Base-by-base conservation (phyloP, 1,140 invertebrate species). In the Brachionus angularis region DNA sequence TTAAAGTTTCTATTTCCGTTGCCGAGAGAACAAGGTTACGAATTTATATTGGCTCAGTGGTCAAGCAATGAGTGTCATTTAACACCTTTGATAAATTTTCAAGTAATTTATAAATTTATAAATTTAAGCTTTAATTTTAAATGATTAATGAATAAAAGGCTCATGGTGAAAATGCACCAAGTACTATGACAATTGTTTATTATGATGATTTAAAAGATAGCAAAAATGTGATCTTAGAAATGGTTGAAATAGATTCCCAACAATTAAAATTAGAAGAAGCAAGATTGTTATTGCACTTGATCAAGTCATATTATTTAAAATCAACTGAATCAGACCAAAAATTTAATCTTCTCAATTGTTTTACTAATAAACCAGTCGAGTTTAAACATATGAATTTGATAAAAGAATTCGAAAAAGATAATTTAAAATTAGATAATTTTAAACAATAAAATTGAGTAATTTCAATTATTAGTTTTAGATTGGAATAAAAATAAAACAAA, bases 131-230 rank as follows among this genome's bases (percentile, higher is more conserved):
- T n/a, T n/a, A n/a, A n/a, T n/a, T n/a, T n/a, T n/a, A n/a, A n/a
- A n/a, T n/a, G n/a, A n/a, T n/a, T n/a, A n/a, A n/a, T n/a, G n/a
- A n/a, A n/a, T n/a, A n/a, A n/a, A n/a, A n/a, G n/a, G 62, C 62
- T 31, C 62, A 67, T 23, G 62, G 62, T 23, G 62, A 67, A 50
- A 67, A 67, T 36, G 62, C 62, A 10, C 62, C 62, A 34, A 31
- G 42, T 18, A 50, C 29, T 10, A 67, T 67, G 62, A 67, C 16
- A 18, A 42, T 33, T 46, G 21, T 67, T 27, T 67, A 47, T 50
- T 67, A 67, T 14, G 62, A 67, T 50, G 62, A 67, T 46, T 31
- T 67, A 36, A 67, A 50, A 27, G 62, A 67, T 16, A 67, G 18
- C 2, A 46, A 67, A 50, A 18, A 67, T 21, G 25, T 67, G 10